Conservation (phyloP, 2,113 vertebrate species). For the Myodes glareolus region DNA sequence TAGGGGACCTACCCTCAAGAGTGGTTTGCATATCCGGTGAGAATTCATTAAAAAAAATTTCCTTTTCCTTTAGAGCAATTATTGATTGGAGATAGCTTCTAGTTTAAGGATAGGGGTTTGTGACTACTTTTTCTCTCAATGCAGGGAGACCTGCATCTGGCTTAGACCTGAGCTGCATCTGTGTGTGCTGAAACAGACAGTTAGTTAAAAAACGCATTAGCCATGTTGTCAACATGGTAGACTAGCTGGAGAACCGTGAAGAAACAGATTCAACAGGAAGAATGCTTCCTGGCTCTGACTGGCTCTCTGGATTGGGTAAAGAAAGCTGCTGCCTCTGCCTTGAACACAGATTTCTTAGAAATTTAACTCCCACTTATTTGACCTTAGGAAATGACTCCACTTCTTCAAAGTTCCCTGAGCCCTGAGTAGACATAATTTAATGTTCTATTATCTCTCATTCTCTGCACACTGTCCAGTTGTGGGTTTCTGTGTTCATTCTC, state of each 20-base stretch:
- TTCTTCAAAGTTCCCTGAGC: background rate
- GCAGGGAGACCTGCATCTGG: background rate
- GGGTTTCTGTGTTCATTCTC: background rate
- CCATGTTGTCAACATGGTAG: background rate
- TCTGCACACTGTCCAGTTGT: background rate
- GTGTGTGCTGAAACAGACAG: background rate
- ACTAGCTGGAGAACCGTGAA: background rate
- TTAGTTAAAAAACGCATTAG: background rate
- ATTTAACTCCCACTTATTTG: background rate
- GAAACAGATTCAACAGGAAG: background rate
- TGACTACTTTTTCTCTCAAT: too few relatives aligned
- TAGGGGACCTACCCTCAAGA: background rate
- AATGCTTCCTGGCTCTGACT: too few relatives aligned
- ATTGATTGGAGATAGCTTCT: background rate
- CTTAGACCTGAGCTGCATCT: background rate
- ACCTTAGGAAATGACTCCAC: conserved; percentile 56
- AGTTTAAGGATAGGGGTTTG: background rate
- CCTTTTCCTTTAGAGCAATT: background rate
- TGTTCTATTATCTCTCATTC: background rate
- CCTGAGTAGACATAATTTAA: background rate
- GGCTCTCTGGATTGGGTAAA: background rate
- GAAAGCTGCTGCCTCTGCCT: background rate
- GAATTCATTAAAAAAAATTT: background rate
- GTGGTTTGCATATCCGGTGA: background rate
- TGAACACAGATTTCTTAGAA: background rate